Percentiles rank a stretch among this genome's conserved stretches.
These are phyloP conservation scores for Cabera pusaria DNA, from an alignment of 2,888 invertebrate genomes.

Conservation along the genomic window DNA sequence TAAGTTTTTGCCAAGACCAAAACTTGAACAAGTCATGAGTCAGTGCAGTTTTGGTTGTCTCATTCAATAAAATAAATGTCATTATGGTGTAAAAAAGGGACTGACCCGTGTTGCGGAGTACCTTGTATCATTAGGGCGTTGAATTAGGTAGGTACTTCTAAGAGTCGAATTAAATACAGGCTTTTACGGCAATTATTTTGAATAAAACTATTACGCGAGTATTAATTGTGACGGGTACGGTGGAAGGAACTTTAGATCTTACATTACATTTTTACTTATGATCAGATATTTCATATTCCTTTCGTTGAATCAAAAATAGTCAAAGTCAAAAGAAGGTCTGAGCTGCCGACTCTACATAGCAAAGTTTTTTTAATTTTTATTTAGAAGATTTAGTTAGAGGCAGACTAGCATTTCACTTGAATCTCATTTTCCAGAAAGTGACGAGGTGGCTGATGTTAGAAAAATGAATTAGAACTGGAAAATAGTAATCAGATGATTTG, in stretches of 20 bases:
- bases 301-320: too few relatives aligned
- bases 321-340: too few relatives aligned
- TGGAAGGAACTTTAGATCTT: background rate
- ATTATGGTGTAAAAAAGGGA: conserved; percentile 24
- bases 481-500: too few relatives aligned
- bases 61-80: conserved; percentile 21
- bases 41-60: conserved; percentile 18
- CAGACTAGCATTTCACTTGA: too few relatives aligned
- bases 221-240: background rate
- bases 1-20: conserved; percentile 8
- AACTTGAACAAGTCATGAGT: conserved; percentile 17
- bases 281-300: too few relatives aligned
- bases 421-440: too few relatives aligned
- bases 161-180: conserved; percentile 5
- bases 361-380: too few relatives aligned
- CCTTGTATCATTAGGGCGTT: conserved; percentile 18
- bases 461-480: too few relatives aligned
- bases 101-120: conserved; percentile 17
- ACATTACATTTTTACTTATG: too few relatives aligned
- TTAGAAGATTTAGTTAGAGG: too few relatives aligned
- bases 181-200: background rate
- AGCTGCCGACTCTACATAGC: too few relatives aligned
- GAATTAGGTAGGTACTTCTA: conserved; percentile 11
- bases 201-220: background rate
- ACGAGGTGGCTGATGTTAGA: too few relatives aligned